Conservation (phyloP, 2,797 vertebrate species). For the Carcharodon carcharias region DNA sequence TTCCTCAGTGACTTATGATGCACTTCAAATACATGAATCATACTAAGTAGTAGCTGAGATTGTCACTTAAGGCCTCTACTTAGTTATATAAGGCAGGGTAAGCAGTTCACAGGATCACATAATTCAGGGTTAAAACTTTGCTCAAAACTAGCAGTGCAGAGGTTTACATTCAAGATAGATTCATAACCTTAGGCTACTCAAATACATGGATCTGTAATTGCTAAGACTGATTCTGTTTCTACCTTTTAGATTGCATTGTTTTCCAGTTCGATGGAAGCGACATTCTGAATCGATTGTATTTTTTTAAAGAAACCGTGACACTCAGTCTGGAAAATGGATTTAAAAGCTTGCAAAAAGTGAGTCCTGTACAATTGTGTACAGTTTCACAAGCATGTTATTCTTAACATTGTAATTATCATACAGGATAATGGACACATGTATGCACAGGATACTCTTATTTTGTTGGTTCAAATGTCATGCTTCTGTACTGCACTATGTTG, state of each 20-base stretch:
- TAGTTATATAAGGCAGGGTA: not conserved
- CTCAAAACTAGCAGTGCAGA: not conserved
- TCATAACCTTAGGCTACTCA: not conserved
- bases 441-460: not conserved
- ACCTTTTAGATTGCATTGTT: not conserved
- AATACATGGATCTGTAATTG: not conserved
- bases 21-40: constrained; percentile 28
- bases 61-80: not conserved
- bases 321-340: not conserved
- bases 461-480: not conserved
- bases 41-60: not conserved
- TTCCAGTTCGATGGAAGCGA: not conserved
- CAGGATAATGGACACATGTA: not conserved
- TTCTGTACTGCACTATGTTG: not conserved
- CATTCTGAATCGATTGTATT: not conserved
- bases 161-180: not conserved
- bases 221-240: constrained; percentile 6
- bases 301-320: not conserved
- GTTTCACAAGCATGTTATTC: not conserved
- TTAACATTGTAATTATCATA: not conserved
- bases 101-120: not conserved
- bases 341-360: not conserved
- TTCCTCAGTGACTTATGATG: not conserved
- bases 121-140: not conserved
- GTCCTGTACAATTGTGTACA: not conserved